A percentile compares a stretch with the other conserved stretches of the same genome.
Conservation (phyloP, 2,888 invertebrate genomes). For the Gortyna flavago region DNA sequence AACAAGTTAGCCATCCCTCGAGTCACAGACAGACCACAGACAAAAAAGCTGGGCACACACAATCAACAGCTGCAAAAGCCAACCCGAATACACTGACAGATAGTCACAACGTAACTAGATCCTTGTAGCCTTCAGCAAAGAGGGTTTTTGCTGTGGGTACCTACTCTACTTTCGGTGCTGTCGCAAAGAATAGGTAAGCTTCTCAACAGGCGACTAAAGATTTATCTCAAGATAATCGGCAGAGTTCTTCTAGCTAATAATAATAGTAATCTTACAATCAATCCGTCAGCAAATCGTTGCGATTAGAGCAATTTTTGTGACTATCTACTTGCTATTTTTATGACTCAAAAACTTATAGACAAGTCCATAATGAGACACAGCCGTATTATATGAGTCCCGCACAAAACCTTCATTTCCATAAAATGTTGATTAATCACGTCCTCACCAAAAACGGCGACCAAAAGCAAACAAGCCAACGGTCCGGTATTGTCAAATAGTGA, state of each 20-base stretch:
- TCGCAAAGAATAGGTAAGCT: not conserved
- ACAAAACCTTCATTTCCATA: not conserved
- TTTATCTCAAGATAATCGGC: not conserved
- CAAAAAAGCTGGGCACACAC: not conserved
- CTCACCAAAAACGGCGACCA: constrained; percentile 12
- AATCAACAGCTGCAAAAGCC: not conserved
- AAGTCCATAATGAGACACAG: not conserved
- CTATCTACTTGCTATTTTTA: not conserved
- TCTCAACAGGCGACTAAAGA: not conserved
- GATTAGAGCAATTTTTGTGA: not conserved
- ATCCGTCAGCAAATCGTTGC: not conserved
- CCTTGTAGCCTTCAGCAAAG: not conserved
- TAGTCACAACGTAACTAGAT: not conserved
- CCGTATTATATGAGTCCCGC: too few species aligned
- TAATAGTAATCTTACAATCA: not conserved
- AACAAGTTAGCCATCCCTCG: not conserved
- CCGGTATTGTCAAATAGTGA: constrained; percentile 50
- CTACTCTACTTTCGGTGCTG: too few species aligned
- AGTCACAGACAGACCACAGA: not conserved
- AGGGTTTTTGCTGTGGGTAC: not conserved
- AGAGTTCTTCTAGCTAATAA: not conserved
- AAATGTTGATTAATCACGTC: constrained; percentile 13
- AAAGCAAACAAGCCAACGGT: constrained; percentile 35
- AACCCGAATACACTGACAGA: not conserved
- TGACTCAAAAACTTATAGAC: not conserved